Evolutionary conservation across 2,888 invertebrate species (phyloP), one percentile per base, ranked within the genome.

Genomic region (Sesia apiformis): DNA sequence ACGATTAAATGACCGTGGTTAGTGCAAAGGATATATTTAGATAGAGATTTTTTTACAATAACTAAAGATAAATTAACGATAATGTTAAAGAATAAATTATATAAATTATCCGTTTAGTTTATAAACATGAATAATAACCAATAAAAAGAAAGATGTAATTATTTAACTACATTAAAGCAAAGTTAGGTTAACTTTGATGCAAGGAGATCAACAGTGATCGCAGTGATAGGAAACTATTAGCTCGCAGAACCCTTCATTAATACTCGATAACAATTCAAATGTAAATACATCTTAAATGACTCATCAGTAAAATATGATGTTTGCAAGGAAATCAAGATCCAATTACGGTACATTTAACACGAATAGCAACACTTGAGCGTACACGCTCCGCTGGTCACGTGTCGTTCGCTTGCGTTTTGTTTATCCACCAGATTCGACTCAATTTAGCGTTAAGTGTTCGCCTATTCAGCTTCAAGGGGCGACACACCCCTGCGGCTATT

Each of bases 271-370:
- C 23, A 23, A 23, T 23, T 23, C 23, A 23, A 23, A 23, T 23
- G 23, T 1, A 3, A 50, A 2, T 50, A 38, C 1, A 5, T 50
- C 38, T 39, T 52, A 52, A 3, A 52, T 52, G 52, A 52, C 4
- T 8, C 52, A 40, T 52, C 23, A 52, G 39, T 40, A 52, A 39
- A 38, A 38, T 38, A 70, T 70, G 65, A 58, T 63, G 61, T 61
- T 60, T 59, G 61, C 63, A 68, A 72, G 71, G 76, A 81, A 81
- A 82, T 84, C 77, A 81, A 82, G 79, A 82, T 81, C 74, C 77
- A 78, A 84, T 81, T 78, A 83, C 84, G 79, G 81, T 81, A 82
- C 86, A 86, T 87, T 88, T 79, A 76, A 65, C 76, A 71, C 70
- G 68, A 82, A 84, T 79, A 62, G 74, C 62, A 61, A 67, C 71